A percentile compares a stretch with the other conserved stretches of the same genome.
Evolutionary conservation across 2,888 invertebrate genomes (phyloP).

Genomic region (Coenonympha glycerion): DNA sequence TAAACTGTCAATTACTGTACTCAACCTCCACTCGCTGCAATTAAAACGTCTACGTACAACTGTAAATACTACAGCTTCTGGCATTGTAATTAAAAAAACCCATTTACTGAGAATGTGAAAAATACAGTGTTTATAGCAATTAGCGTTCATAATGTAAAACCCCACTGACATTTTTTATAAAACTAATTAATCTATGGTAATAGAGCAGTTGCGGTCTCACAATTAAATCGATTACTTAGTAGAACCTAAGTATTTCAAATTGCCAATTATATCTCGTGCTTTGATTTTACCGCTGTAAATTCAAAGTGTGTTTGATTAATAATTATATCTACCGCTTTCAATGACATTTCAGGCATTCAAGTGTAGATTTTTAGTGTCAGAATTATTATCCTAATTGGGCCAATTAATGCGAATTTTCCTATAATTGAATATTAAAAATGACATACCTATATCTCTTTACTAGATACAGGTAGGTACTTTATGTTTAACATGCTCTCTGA

Average conservation of each 20-base stretch:
- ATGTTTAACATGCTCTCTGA: too few species aligned
- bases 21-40: conserved; percentile 65
- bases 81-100: conserved; percentile 62
- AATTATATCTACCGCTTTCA: neutral
- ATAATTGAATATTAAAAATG: too few species aligned
- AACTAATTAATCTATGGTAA: conserved; percentile 55
- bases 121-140: conserved; percentile 68
- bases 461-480: too few species aligned
- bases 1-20: conserved; percentile 63
- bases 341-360: too few species aligned
- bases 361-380: too few species aligned
- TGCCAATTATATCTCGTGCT: conserved; percentile 22
- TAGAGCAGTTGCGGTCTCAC: conserved; percentile 39
- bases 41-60: conserved; percentile 68
- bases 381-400: too few species aligned
- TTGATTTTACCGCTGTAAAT: conserved; percentile 15
- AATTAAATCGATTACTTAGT: conserved; percentile 40
- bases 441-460: too few species aligned
- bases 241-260: conserved; percentile 17
- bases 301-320: too few species aligned
- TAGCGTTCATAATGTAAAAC: conserved; percentile 56
- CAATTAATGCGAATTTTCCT: too few species aligned
- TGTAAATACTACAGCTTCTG: conserved; percentile 66
- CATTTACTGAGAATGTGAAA: conserved; percentile 65
- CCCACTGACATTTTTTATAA: conserved; percentile 55